A percentile compares a stretch with the other conserved stretches of the same genome.
These are phyloP conservation scores for Cephus nigrinus DNA, from an alignment of 2,888 invertebrate genomes.

Conservation along the genomic window DNA sequence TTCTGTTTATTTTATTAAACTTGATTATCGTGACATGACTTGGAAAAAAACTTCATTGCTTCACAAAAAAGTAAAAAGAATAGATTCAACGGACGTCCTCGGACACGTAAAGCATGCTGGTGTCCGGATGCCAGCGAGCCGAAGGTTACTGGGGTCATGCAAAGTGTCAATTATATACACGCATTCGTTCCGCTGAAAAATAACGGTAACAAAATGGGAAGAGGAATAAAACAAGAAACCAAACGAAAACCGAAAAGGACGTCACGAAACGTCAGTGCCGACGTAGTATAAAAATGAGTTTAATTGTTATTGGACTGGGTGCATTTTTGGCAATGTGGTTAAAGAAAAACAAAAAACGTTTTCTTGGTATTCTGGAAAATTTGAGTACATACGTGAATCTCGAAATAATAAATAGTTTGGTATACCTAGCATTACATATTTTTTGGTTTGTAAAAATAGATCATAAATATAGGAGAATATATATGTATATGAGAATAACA, in stretches of 20 bases:
- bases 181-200: neutral
- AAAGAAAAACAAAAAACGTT: no score
- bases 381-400: no score
- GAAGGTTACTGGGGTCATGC: neutral
- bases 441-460: no score
- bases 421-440: no score
- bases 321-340: no score
- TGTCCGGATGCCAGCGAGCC: neutral
- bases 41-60: neutral
- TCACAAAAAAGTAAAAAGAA: neutral
- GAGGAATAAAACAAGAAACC: neutral
- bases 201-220: neutral
- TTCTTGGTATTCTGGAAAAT: no score
- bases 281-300: no score
- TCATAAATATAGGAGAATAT: no score
- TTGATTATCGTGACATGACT: neutral
- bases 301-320: no score
- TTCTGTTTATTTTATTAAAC: neutral
- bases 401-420: no score
- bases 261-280: no score
- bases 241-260: neutral
- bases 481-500: no score
- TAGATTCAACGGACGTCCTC: neutral
- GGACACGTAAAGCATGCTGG: neutral
- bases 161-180: neutral